Percentiles rank a stretch among this genome's conserved stretches.
Conservation (phyloP, 2,113 vertebrate species). For the Rhabdomys dilectus region DNA sequence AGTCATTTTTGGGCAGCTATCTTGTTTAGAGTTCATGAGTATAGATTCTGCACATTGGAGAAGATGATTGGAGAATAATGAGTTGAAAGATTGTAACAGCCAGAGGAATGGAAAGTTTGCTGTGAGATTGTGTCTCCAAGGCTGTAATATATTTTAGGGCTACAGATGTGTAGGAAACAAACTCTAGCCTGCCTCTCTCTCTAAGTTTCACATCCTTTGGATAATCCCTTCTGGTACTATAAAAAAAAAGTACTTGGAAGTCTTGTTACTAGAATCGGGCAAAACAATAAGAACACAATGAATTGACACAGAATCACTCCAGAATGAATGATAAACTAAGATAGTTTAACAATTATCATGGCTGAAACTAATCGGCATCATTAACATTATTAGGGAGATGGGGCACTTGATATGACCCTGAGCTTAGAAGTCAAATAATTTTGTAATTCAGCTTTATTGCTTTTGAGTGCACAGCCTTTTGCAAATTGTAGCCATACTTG, state of each 20-base stretch:
- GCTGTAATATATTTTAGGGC: neutral
- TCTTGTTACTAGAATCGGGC: neutral
- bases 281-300: accelerated
- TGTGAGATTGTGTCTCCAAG: neutral
- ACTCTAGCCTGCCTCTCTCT: neutral
- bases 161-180: neutral
- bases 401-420: neutral
- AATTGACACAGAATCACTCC: accelerated
- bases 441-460: neutral
- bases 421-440: neutral
- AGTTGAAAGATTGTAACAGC: neutral
- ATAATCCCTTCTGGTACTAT: neutral
- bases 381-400: neutral
- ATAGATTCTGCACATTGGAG: neutral
- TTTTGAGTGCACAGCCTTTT: neutral
- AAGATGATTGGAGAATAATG: neutral
- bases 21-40: neutral
- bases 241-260: neutral
- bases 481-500: neutral
- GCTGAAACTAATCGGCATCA: neutral
- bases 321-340: neutral
- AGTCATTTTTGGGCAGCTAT: neutral
- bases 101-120: neutral
- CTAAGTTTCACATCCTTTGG: neutral
- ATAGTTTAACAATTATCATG: too few species aligned